Evolutionary conservation across 2,113 vertebrate species (phyloP), one percentile per base, ranked within the genome.

Genomic region (Athene noctua): DNA sequence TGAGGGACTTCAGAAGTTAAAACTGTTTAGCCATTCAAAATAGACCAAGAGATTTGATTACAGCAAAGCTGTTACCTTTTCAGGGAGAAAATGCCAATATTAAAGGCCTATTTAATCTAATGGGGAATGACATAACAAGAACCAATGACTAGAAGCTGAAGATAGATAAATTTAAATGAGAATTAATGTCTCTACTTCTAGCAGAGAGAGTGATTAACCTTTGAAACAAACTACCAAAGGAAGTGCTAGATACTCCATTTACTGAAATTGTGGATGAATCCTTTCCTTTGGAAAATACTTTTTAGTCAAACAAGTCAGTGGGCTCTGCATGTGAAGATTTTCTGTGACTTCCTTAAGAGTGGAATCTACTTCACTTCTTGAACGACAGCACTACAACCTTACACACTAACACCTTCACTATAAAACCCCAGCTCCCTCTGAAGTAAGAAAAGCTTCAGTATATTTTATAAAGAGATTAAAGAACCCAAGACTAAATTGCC

Each of bases 201-300:
- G 96, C 86, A 90, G 75, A 91, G 81, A 84, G 65, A 72, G 81
- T 91, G 94, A 95, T 97, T 97, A 96, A 96, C 97, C 97, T 97
- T 96, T 96, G 92, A 95, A 96, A 94, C 63, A 88, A 92, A 71
- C 88, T 95, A 95, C 82, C n/a, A 90, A 81, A 92, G 79, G 86
- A 95, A 95, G 90, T 88, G 59, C 71, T 87, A 83, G 55, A 74
- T 62, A 88, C 68, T 90, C 47, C 63, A 55, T 65, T 70, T 81
- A 91, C 12, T 89, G 91, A 94, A 67, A 89, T 87, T 89, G 72
- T 25, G 36, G 26, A 81, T 75, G 57, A 88, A 47, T 47, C 20
- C 46, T 47, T 47, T 47, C 46, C 46, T 47, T 47, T 47, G 73
- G 88, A 89, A 97, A 79, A 92, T 55, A 80, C n/a, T n/a, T 49